These are phyloP conservation scores for Rhagonycha fulva DNA, from an alignment of 2,888 invertebrate species.

Conservation along the genomic window DNA sequence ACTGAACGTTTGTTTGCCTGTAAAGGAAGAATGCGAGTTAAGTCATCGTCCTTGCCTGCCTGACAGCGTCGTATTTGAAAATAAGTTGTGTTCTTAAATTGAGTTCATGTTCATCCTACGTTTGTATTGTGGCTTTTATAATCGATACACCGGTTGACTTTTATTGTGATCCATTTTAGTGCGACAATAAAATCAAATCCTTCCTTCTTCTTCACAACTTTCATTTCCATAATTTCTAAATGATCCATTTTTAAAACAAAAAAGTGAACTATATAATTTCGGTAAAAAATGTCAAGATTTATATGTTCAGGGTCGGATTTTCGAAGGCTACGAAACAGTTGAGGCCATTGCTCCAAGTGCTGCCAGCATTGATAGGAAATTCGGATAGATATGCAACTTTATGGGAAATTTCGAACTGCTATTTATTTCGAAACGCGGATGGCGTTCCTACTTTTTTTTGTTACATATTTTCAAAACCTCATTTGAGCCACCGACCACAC, in stretches of 20 bases:
- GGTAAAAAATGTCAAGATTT: background rate
- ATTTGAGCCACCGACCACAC: too few relatives aligned
- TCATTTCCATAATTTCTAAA: background rate
- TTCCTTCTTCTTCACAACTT: background rate
- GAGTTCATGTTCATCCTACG: slow-evolving; percentile 18
- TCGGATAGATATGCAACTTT: background rate
- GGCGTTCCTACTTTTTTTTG: too few relatives aligned
- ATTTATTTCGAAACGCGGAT: too few relatives aligned
- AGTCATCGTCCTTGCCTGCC: slow-evolving; percentile 59
- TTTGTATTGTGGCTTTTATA: slow-evolving; percentile 3
- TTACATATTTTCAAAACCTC: too few relatives aligned
- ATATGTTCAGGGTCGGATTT: background rate
- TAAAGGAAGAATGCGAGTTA: slow-evolving; percentile 46
- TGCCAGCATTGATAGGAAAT: background rate
- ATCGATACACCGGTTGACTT: background rate
- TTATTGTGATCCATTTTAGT: background rate
- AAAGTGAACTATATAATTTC: background rate
- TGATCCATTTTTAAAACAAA: background rate
- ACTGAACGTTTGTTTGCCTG: slow-evolving; percentile 58
- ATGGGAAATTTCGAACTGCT: background rate
- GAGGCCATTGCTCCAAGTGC: background rate
- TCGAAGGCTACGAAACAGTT: background rate
- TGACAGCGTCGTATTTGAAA: slow-evolving; percentile 43
- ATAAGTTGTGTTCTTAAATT: slow-evolving; percentile 8
- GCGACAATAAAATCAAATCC: background rate